These are phyloP conservation scores for Drosophila rubida DNA, from an alignment of 2,888 invertebrate species.

Conservation along the genomic window DNA sequence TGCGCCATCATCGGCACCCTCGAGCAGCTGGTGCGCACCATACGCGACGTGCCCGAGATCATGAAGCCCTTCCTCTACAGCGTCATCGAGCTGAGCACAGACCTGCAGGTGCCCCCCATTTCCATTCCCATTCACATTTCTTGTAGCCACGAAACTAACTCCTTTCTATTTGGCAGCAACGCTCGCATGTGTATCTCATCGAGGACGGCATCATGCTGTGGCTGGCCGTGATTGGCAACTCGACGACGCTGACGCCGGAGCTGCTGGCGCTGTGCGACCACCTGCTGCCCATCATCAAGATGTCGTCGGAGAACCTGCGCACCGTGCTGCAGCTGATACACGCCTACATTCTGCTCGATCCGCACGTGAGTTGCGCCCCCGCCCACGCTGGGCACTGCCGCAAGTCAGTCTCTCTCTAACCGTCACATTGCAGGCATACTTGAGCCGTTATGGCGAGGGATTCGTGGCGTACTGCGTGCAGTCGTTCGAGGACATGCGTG, in stretches of 20 bases:
- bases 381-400: too few species aligned
- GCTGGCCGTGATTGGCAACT: constrained; percentile 93
- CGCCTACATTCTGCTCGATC: constrained; percentile 92
- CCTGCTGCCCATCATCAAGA: constrained; percentile 91
- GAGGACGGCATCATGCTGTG: constrained; percentile 97
- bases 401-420: background rate
- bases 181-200: constrained; percentile 94
- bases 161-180: constrained; percentile 85
- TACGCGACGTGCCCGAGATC: constrained; percentile 87
- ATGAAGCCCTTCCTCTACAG: constrained; percentile 88
- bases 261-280: constrained; percentile 91
- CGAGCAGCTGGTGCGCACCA: constrained; percentile 91
- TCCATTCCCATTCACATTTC: background rate
- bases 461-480: constrained; percentile 90
- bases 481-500: constrained; percentile 91
- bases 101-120: constrained; percentile 86
- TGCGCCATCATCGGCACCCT: constrained; percentile 95
- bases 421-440: constrained; percentile 87
- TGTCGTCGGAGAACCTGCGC: constrained; percentile 92
- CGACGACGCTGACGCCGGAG: constrained; percentile 88
- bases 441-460: constrained; percentile 89
- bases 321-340: constrained; percentile 92
- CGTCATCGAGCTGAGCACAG: constrained; percentile 91
- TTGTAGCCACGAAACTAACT: too few species aligned
- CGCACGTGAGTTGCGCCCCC: constrained; percentile 80